Evolutionary conservation across 2,113 vertebrate species (phyloP).

Genomic region (Anser brachyrhynchus): DNA sequence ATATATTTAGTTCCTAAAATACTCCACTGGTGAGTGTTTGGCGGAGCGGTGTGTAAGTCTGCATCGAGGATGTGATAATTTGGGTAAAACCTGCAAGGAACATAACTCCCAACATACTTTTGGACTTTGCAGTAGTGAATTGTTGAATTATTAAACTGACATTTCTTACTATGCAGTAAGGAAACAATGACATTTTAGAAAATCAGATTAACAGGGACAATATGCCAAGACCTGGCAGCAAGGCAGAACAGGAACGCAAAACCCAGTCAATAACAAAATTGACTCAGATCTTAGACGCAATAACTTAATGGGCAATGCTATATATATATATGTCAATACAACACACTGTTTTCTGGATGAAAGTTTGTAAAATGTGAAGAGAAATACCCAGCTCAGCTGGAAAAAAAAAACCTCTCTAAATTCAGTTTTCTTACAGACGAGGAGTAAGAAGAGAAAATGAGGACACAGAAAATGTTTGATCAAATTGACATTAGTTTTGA

Average conservation of each 20-base stretch:
- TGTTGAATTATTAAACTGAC: background rate
- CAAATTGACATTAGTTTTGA: background rate
- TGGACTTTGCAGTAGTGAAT: background rate
- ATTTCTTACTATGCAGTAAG: background rate
- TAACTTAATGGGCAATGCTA: background rate
- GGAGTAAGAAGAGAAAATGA: background rate
- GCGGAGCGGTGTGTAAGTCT: background rate
- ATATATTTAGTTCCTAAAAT: background rate
- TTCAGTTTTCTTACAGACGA: background rate
- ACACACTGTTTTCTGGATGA: background rate
- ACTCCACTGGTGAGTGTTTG: background rate
- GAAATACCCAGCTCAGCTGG: background rate
- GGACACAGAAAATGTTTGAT: background rate
- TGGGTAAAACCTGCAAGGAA: background rate
- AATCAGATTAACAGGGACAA: background rate
- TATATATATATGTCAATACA: background rate
- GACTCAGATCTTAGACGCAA: background rate
- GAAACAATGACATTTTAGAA: background rate
- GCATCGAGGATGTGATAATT: background rate
- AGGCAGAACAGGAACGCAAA: background rate
- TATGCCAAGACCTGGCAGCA: background rate
- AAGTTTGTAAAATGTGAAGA: background rate
- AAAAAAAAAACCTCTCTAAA: background rate
- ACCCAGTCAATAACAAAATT: background rate
- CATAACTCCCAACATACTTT: background rate